These are phyloP conservation scores for Temnopleurus reevesii DNA, from an alignment of 53 echinoderm and acorn worm species.

Conservation along the genomic window DNA sequence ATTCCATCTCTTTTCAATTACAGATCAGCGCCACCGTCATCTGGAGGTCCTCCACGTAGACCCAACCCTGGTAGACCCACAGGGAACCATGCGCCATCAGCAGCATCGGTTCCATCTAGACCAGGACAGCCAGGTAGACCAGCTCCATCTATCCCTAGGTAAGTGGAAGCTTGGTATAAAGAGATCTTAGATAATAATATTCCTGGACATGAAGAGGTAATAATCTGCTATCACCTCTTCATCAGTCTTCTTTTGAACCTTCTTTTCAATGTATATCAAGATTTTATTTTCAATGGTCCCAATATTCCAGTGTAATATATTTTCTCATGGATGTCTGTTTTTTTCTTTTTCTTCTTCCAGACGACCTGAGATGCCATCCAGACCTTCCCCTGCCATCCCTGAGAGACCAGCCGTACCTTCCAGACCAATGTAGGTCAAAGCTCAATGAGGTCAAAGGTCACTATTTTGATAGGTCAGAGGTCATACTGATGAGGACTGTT, in stretches of 20 bases:
- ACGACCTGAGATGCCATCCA: slow-evolving; percentile 70
- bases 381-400: slow-evolving; percentile 77
- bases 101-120: slow-evolving; percentile 27
- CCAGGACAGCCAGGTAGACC: slow-evolving; percentile 76
- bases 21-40: slow-evolving; percentile 49
- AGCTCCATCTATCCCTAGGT: slow-evolving; percentile 90
- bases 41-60: slow-evolving; percentile 8
- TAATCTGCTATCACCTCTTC: too few relatives aligned
- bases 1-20: too few relatives aligned
- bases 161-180: too few relatives aligned
- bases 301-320: background rate
- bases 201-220: too few relatives aligned
- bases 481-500: background rate
- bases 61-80: slow-evolving; percentile 62
- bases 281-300: background rate
- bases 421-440: slow-evolving; percentile 65
- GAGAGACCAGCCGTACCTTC: slow-evolving; percentile 81
- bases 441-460: slow-evolving; percentile 12
- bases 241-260: too few relatives aligned
- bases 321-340: background rate
- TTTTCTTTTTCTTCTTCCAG: slow-evolving; percentile 59
- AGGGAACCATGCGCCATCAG: slow-evolving; percentile 35
- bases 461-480: background rate
- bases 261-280: background rate
- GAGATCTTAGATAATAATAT: too few relatives aligned